These are phyloP conservation scores for Ectemnius cavifrons DNA, from an alignment of 2,888 invertebrate species.

Conservation along the genomic window DNA sequence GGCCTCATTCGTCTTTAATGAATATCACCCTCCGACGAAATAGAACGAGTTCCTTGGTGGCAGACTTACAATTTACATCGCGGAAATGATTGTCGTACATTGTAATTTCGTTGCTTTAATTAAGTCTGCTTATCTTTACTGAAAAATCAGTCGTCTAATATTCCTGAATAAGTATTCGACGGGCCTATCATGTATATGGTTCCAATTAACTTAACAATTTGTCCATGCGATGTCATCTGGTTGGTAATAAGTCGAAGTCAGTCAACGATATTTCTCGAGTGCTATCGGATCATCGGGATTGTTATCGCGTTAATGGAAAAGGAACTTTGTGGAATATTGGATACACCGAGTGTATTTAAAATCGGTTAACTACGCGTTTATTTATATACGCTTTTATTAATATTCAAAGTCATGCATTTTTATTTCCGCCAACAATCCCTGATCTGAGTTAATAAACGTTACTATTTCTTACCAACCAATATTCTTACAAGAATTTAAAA, in stretches of 20 bases:
- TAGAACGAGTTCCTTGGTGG: neutral
- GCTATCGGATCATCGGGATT: slow-evolving; percentile 3
- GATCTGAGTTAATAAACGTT: too few species aligned
- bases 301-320: slow-evolving; percentile 15
- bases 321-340: slow-evolving; percentile 11
- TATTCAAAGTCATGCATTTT: too few species aligned
- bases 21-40: neutral
- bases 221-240: neutral
- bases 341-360: too few species aligned
- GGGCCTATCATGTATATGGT: neutral
- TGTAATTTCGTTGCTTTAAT: neutral
- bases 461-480: neutral
- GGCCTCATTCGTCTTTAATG: neutral
- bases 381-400: too few species aligned
- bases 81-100: neutral
- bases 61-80: neutral
- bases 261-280: slow-evolving; percentile 15
- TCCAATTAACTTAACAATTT: neutral
- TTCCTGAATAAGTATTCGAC: too few species aligned
- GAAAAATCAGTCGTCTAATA: neutral
- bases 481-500: too few species aligned
- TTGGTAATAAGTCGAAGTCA: neutral
- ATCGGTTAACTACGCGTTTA: too few species aligned
- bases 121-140: neutral
- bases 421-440: too few species aligned